These are phyloP conservation scores for Drosophila setifemur DNA, from an alignment of 1,140 invertebrate species.

Conservation along the genomic window DNA sequence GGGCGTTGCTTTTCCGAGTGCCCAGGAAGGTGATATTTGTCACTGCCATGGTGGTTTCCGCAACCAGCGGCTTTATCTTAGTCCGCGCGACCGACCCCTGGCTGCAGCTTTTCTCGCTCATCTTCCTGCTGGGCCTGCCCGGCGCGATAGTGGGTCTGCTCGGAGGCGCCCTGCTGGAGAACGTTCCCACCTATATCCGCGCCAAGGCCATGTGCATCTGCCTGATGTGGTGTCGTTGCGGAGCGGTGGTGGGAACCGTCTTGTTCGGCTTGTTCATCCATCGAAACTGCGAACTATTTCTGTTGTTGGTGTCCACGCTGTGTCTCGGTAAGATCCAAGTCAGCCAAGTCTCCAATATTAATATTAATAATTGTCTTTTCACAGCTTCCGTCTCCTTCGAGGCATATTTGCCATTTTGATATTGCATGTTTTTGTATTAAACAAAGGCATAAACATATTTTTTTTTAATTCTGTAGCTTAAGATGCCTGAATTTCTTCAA, in stretches of 20 bases:
- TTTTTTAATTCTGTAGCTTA: too few species aligned
- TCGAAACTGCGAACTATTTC: slow-evolving; percentile 41
- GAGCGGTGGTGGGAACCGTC: slow-evolving; percentile 42
- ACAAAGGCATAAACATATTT: too few species aligned
- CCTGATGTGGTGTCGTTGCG: slow-evolving; percentile 57
- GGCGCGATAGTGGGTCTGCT: slow-evolving; percentile 45
- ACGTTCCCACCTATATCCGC: slow-evolving; percentile 51
- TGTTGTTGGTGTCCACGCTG: slow-evolving; percentile 37
- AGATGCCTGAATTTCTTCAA: too few species aligned
- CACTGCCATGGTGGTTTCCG: slow-evolving; percentile 25
- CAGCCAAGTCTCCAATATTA: background rate
- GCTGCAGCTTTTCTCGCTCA: slow-evolving; percentile 38
- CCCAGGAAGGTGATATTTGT: slow-evolving; percentile 42
- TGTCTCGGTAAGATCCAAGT: slow-evolving; percentile 37
- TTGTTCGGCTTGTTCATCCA: slow-evolving; percentile 41
- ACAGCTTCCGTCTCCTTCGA: slow-evolving; percentile 49
- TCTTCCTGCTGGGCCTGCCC: slow-evolving; percentile 42
- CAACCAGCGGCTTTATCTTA: slow-evolving; percentile 33
- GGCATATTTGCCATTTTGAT: slow-evolving; percentile 45
- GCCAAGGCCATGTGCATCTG: slow-evolving; percentile 59
- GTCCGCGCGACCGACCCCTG: slow-evolving; percentile 18
- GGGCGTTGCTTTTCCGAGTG: slow-evolving; percentile 40
- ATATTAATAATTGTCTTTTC: background rate
- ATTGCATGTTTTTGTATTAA: too few species aligned
- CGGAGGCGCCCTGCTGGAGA: slow-evolving; percentile 48